phyloP scores from a whole-genome alignment of 2,797 vertebrate genomes.

The Notolabrus celidotus region DNA sequence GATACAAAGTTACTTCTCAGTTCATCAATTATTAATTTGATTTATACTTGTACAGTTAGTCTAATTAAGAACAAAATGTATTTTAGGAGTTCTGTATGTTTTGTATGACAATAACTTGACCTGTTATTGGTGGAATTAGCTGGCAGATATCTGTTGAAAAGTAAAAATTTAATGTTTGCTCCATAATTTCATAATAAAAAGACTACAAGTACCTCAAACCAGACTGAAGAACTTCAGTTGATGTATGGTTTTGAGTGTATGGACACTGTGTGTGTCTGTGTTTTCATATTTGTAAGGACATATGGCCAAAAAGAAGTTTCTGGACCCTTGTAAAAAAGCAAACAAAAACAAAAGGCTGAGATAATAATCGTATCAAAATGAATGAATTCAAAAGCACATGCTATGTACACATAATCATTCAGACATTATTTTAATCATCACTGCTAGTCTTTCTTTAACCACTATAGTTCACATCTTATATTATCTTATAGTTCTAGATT shows the following conservation, averaged over 20 bases:
- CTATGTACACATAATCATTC: too few species aligned
- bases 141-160: not conserved
- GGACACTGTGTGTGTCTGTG: not conserved
- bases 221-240: too few species aligned
- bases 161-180: not conserved
- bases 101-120: not conserved
- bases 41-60: not conserved
- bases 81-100: not conserved
- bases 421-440: too few species aligned
- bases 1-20: too few species aligned
- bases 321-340: not conserved
- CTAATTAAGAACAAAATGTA: not conserved
- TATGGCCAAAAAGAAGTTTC: too few species aligned
- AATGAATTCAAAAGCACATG: too few species aligned
- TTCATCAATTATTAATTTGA: too few species aligned
- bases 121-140: too few species aligned
- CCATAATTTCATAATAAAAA: not conserved
- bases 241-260: too few species aligned
- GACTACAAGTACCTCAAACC: not conserved
- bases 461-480: not conserved
- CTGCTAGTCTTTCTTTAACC: not conserved
- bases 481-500: constrained; percentile 1
- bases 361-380: too few species aligned
- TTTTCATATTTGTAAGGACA: too few species aligned
- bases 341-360: too few species aligned